Conservation (phyloP, 2,113 vertebrate species). For the Verasper variegatus region DNA sequence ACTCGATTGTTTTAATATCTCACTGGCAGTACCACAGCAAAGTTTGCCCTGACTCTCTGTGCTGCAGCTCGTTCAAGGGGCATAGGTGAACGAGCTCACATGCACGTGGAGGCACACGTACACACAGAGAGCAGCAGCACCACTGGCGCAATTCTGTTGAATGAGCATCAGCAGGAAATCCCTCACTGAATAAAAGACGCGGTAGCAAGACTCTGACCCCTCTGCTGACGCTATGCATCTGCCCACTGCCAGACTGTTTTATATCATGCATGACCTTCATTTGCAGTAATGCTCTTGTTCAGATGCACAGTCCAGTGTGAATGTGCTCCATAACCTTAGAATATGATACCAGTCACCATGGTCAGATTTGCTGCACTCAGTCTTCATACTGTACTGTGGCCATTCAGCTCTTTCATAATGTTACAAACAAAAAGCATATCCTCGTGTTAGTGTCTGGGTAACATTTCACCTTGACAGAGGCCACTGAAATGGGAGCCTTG, state of each 20-base stretch:
- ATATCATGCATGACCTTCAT: conserved; percentile 50
- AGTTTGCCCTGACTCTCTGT: conserved; percentile 68
- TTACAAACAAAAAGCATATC: not conserved
- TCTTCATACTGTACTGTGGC: not conserved
- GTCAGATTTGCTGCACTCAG: not conserved
- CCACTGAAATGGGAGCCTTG: not conserved
- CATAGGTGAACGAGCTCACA: conserved; percentile 56
- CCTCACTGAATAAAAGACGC: conserved; percentile 63
- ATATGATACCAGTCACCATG: conserved; percentile 16
- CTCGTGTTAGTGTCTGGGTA: not conserved
- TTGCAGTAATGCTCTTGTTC: conserved; percentile 35
- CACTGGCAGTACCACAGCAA: conserved; percentile 58
- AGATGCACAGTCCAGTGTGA: conserved; percentile 9
- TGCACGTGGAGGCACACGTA: not conserved
- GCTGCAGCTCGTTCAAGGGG: conserved; percentile 56
- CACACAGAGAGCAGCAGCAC: not conserved
- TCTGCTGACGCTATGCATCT: conserved; percentile 45
- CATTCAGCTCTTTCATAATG: not conserved
- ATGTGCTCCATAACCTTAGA: conserved; percentile 39
- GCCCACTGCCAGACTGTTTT: conserved; percentile 32
- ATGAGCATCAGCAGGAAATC: conserved; percentile 58
- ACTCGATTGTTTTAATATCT: conserved; percentile 84
- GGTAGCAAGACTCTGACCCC: conserved; percentile 29
- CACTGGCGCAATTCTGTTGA: conserved; percentile 10
- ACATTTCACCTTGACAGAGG: not conserved